Percentiles rank a stretch among this genome's conserved stretches.
phyloP scores from a whole-genome alignment of 2,113 vertebrate species.

The Verasper variegatus region DNA sequence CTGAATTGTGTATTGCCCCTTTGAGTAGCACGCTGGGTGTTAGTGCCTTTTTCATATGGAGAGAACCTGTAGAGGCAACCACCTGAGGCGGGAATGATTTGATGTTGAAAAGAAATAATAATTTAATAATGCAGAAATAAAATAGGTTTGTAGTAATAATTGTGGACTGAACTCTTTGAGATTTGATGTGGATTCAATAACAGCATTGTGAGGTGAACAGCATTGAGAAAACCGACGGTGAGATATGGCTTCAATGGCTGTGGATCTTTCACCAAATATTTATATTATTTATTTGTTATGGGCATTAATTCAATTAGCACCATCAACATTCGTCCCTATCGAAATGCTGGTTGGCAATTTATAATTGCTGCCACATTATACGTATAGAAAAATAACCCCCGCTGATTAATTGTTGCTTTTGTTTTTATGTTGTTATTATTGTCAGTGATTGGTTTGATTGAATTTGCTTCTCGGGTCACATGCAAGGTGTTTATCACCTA shows the following conservation, averaged over 20 bases:
- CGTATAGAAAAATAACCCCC: constrained; percentile 29
- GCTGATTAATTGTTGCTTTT: constrained; percentile 54
- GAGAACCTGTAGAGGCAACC: constrained; percentile 31
- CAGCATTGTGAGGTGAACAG: constrained; percentile 48
- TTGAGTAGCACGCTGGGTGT: constrained; percentile 37
- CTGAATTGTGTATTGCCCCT: constrained; percentile 39
- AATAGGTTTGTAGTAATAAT: constrained; percentile 10
- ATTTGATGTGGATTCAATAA: constrained; percentile 20
- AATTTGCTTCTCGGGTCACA: constrained; percentile 48
- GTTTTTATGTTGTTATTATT: constrained; percentile 17
- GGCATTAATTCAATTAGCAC: constrained; percentile 42
- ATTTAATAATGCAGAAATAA: not conserved
- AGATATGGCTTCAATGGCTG: constrained; percentile 29
- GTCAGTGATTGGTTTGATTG: constrained; percentile 53
- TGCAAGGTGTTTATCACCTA: constrained; percentile 54
- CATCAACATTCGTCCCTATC: constrained; percentile 20
- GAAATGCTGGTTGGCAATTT: constrained; percentile 29
- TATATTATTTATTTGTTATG: constrained; percentile 57
- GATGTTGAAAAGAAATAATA: constrained; percentile 9
- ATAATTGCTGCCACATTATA: constrained; percentile 22
- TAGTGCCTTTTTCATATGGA: constrained; percentile 21
- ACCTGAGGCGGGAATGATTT: constrained; percentile 23
- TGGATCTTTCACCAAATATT: constrained; percentile 46
- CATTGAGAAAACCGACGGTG: constrained; percentile 31
- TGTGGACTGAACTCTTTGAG: constrained; percentile 31